Evolutionary conservation across 30 jellyfish, hydroid and myxozoan genomes (phyloP).

Genomic region (Turritopsis dohrnii): DNA sequence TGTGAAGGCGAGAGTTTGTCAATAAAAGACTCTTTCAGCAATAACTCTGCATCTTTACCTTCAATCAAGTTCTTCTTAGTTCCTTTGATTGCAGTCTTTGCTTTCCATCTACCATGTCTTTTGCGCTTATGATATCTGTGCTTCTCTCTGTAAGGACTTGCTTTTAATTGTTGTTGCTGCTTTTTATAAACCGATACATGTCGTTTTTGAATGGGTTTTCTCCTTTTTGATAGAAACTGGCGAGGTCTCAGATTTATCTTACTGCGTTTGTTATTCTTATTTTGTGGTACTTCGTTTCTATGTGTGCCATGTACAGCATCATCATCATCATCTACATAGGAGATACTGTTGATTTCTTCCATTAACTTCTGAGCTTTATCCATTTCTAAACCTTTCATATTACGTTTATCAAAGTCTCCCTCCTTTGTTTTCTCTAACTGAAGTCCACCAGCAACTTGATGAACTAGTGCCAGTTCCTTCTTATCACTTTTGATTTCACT

Average conservation of each 20-base stretch:
- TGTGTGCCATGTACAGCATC: background rate
- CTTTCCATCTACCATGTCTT: conserved; percentile 3
- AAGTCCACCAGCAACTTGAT: background rate
- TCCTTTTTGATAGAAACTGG: background rate
- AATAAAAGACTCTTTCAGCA: conserved; percentile 18
- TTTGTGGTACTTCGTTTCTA: background rate
- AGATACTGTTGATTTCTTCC: background rate
- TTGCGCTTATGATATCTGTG: conserved; percentile 1
- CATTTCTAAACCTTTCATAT: background rate
- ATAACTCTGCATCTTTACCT: background rate
- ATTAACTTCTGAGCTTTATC: conserved; percentile 7
- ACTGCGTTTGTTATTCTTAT: background rate
- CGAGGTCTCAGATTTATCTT: background rate
- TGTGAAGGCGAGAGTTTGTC: conserved; percentile 8
- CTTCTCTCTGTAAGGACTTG: background rate
- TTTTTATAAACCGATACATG: background rate
- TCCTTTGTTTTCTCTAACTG: background rate
- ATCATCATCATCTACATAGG: conserved; percentile 2
- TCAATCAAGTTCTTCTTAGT: background rate
- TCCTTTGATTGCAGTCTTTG: background rate
- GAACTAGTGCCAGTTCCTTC: background rate
- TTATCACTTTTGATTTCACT: conserved; percentile 21
- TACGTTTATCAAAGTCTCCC: conserved; percentile 16
- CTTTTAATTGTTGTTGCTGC: background rate
- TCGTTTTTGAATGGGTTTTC: background rate